Conservation (phyloP, 2,888 invertebrate genomes). For the Dryocosmus kuriphilus region DNA sequence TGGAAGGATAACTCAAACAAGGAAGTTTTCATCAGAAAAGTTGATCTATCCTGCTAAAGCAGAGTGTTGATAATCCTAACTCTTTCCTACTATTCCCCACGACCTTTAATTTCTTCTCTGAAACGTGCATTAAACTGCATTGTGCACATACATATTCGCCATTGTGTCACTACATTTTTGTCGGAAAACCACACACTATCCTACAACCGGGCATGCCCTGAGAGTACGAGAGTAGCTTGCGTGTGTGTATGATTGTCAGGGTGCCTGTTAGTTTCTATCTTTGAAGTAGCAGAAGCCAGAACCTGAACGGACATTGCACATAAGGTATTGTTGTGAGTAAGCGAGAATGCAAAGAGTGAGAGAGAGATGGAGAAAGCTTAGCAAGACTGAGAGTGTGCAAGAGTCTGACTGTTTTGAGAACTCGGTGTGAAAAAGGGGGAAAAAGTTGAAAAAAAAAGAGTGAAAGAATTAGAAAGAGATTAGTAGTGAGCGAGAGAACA, state of each 20-base stretch:
- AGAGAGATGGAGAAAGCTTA: background rate
- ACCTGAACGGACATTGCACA: slow-evolving; percentile 9
- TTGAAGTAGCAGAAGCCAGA: slow-evolving; percentile 39
- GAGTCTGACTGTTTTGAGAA: slow-evolving; percentile 44
- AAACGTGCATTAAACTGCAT: background rate
- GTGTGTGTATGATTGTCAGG: slow-evolving; percentile 59
- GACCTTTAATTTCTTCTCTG: background rate
- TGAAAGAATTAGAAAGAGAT: slow-evolving; percentile 56
- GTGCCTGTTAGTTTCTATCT: slow-evolving; percentile 47
- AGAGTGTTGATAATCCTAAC: background rate
- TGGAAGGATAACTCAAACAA: background rate
- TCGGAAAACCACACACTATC: slow-evolving; percentile 68
- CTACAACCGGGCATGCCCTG: slow-evolving; percentile 78
- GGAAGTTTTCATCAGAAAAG: background rate
- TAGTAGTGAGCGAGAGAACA: slow-evolving; percentile 58
- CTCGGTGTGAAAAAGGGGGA: slow-evolving; percentile 49
- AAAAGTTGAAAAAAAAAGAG: slow-evolving; percentile 23
- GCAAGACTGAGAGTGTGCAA: slow-evolving; percentile 39
- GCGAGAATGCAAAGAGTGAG: slow-evolving; percentile 43
- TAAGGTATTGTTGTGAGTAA: slow-evolving; percentile 38
- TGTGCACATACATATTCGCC: background rate
- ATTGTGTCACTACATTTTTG: slow-evolving; percentile 31
- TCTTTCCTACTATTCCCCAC: background rate
- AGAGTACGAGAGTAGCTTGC: slow-evolving; percentile 76
- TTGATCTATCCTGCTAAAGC: background rate